Base-by-base conservation (phyloP, 37 sponge, comb jelly and placozoan genomes). In the Cladorhizidae sp. region DNA sequence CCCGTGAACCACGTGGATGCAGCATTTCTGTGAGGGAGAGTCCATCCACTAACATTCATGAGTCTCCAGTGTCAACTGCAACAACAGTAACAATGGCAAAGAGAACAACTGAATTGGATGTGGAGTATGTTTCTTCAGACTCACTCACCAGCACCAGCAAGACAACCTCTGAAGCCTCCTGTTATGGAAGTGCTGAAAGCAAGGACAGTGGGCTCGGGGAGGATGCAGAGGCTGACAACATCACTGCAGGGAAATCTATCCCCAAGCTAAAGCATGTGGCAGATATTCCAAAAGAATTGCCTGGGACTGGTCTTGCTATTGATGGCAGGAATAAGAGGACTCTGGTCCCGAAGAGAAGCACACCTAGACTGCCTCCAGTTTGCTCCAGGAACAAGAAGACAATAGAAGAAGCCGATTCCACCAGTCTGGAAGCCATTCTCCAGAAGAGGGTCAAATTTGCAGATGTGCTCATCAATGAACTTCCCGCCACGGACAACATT, bases 151-250 rank as follows among this genome's bases (percentile, higher is more conserved):
- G 12, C 15, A 21, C 9, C 15, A 68, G 5, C 38, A 68, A 68
- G 69, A 39, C 38, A 15, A 36, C 15, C 38, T 8, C 6, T 14
- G 18, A 33, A 11, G 12, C n/a, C 12, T 52, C 54, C 32, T 63
- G 76, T 58, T 1, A 40, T 35, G 43, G 26, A 21, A 76, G 76
- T 76, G 76, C 63, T 5, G 28, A 61, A 23, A 76, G 77, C 26
- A 45, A 45, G 17, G 79, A 78, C 79, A 78, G 79, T 43, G 79
- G 79, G 0, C 25, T 78, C 8, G 79, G 79, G 21, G 79, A 43
- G 26, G 79, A 65, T 18, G 58, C 58, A 15, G n/a, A n/a, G n/a
- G n/a, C n/a, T n/a, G 42, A 21, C n/a, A 0, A 38, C 22, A 59
- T 59, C 77, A 76, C 37, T 33, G 38, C 77, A n/a, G 77, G 61